Evolutionary conservation across 2,797 vertebrate species (phyloP), one percentile per base, ranked within the genome.

Genomic region (Enteromius viviparus): DNA sequence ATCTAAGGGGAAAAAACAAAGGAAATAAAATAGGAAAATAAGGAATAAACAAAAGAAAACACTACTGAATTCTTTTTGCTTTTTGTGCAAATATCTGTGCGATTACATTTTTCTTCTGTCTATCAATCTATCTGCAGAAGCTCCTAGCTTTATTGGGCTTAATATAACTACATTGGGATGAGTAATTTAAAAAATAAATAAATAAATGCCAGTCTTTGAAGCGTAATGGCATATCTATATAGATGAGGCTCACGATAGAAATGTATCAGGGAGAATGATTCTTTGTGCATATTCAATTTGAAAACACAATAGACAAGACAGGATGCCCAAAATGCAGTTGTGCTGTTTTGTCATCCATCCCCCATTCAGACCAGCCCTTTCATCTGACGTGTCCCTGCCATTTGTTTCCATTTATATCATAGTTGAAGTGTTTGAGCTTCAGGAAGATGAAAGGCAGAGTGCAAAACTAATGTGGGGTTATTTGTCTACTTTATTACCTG

Each of bases 401-500:
- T 81, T 81, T 81, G 70, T 60, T 45, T 71, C 70, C 68, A 62
- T 81, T 71, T 74, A 74, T 45, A 81, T 62, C 64, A 53, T 69
- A 68, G 32, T 15, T 40, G 77, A 68, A 68, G 60, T 65, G 42
- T 40, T 23, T 68, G 32, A 79, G 64, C 64, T 26, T 68, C 40
- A 55, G 64, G 21, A 40, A 79, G 77, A 69, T 55, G 47, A 79
- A 79, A 49, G 77, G 47, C 29, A 79, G 64, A 55, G 32, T 40
- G 77, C 64, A 79, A 55, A 81, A 60, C 34, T 74, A 26, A 62
- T 60, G 55, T 47, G 60, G 64, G 32, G 64, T 68, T 51, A 79
- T 79, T n/a, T 40, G 45, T 23, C 47, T 68, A 21, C 64, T 77
- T 45, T 62, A 77, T 76, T 58, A 58, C 0, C 0, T 40, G 32